phyloP scores from a whole-genome alignment of 2,797 vertebrate genomes.

The Danio kyathit region DNA sequence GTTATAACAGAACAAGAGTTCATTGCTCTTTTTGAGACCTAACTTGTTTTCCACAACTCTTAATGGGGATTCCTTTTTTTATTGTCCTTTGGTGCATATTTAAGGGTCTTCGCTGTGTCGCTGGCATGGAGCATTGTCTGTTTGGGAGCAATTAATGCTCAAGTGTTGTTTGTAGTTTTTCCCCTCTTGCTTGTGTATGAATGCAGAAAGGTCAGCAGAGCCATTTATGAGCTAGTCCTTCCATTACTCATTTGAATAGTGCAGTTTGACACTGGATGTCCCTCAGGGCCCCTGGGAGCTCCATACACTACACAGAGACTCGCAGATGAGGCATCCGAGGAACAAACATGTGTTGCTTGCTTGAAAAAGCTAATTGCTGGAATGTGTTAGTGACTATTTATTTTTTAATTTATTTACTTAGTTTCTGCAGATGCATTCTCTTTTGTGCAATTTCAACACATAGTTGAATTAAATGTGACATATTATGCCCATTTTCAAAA shows the following conservation, averaged over 20 bases:
- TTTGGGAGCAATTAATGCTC: slow-evolving; percentile 72
- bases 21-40: background rate
- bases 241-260: slow-evolving; percentile 79
- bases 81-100: slow-evolving; percentile 61
- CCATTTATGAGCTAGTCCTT: slow-evolving; percentile 71
- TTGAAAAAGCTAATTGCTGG: slow-evolving; percentile 22
- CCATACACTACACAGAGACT: slow-evolving; percentile 66
- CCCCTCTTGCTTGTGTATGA: slow-evolving; percentile 58
- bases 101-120: slow-evolving; percentile 53
- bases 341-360: slow-evolving; percentile 3
- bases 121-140: slow-evolving; percentile 62
- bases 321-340: slow-evolving; percentile 67
- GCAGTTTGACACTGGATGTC: slow-evolving; percentile 72
- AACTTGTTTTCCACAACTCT: slow-evolving; percentile 23
- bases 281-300: slow-evolving; percentile 58
- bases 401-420: too few relatives aligned
- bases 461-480: background rate
- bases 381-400: background rate
- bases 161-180: slow-evolving; percentile 57
- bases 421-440: background rate
- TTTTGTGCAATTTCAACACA: slow-evolving; percentile 16
- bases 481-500: too few relatives aligned
- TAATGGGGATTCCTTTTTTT: slow-evolving; percentile 52
- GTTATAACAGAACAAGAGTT: background rate
- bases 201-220: slow-evolving; percentile 75